These are phyloP conservation scores for Stichopus horrens DNA, from an alignment of 53 echinoderm and acorn worm genomes.

Conservation along the genomic window DNA sequence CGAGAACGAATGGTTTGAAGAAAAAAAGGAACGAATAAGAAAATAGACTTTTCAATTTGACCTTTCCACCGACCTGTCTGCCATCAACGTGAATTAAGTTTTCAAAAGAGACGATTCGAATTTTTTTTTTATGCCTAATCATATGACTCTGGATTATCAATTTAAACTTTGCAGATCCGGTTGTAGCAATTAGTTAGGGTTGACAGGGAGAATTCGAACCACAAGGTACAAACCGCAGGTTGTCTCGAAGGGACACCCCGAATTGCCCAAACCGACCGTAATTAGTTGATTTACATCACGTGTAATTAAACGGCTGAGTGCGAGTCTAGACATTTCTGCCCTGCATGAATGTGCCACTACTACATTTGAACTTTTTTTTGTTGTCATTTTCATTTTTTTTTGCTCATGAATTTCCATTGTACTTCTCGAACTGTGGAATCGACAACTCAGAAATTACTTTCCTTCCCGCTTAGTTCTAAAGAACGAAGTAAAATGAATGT, in stretches of 20 bases:
- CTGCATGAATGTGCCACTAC: too few species aligned
- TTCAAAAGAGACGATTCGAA: slow-evolving; percentile 20
- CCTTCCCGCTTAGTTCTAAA: too few species aligned
- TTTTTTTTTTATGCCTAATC: slow-evolving; percentile 23
- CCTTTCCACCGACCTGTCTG: slow-evolving; percentile 11
- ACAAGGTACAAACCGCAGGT: slow-evolving; percentile 28
- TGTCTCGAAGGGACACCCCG: not conserved
- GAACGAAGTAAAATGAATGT: too few species aligned
- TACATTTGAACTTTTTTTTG: too few species aligned
- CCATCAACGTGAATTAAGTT: slow-evolving; percentile 18
- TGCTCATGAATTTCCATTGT: too few species aligned
- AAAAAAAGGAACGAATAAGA: not conserved
- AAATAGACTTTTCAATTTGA: not conserved
- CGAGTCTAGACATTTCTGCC: not conserved
- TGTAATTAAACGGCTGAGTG: slow-evolving; percentile 30
- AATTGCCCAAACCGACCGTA: not conserved
- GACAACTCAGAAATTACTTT: too few species aligned
- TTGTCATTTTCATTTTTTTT: too few species aligned
- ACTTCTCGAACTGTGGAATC: too few species aligned
- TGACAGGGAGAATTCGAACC: slow-evolving; percentile 9
- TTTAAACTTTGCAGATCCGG: slow-evolving; percentile 32
- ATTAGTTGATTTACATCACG: not conserved
- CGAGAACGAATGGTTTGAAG: too few species aligned
- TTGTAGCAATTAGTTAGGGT: slow-evolving; percentile 29
- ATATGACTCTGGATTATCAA: slow-evolving; percentile 7